Percentiles rank a stretch among this genome's conserved stretches.
Conservation (phyloP, 2,113 vertebrate species). For the Cololabis saira region DNA sequence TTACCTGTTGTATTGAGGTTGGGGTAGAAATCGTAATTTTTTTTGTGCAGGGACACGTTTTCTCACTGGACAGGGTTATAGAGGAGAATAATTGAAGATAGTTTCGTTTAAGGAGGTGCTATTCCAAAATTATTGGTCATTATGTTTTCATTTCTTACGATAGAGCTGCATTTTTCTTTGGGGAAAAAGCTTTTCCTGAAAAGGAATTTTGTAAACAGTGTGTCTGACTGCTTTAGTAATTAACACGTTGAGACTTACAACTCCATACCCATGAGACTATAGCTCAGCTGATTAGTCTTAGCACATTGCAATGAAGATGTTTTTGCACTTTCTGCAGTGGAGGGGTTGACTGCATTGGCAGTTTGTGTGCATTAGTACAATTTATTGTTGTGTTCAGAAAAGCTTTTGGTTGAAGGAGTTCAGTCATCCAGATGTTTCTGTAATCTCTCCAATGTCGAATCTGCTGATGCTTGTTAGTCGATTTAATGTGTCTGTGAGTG, state of each 20-base stretch:
- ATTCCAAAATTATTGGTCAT: background rate
- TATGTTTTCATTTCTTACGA: background rate
- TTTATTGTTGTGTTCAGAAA: background rate
- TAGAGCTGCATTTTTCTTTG: background rate
- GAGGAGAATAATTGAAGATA: slow-evolving; percentile 4
- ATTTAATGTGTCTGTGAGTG: background rate
- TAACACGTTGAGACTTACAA: too few relatives aligned
- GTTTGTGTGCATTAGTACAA: too few relatives aligned
- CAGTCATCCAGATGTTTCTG: slow-evolving; percentile 2
- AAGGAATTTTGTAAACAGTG: background rate
- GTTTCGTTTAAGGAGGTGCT: slow-evolving; percentile 23
- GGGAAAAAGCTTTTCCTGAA: background rate
- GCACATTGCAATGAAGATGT: too few relatives aligned
- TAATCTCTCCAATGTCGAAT: background rate
- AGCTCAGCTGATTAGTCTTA: too few relatives aligned
- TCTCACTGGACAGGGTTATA: slow-evolving; percentile 35
- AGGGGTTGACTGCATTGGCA: too few relatives aligned
- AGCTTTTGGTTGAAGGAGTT: background rate
- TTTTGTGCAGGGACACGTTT: slow-evolving; percentile 54
- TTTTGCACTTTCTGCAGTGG: too few relatives aligned
- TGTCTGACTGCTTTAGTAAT: too few relatives aligned
- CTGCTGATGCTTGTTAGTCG: background rate
- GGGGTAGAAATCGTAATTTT: slow-evolving; percentile 46
- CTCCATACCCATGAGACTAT: too few relatives aligned
- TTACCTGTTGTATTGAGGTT: slow-evolving; percentile 53